These are phyloP conservation scores for Morus bassanus DNA, from an alignment of 2,797 vertebrate genomes.

Conservation along the genomic window DNA sequence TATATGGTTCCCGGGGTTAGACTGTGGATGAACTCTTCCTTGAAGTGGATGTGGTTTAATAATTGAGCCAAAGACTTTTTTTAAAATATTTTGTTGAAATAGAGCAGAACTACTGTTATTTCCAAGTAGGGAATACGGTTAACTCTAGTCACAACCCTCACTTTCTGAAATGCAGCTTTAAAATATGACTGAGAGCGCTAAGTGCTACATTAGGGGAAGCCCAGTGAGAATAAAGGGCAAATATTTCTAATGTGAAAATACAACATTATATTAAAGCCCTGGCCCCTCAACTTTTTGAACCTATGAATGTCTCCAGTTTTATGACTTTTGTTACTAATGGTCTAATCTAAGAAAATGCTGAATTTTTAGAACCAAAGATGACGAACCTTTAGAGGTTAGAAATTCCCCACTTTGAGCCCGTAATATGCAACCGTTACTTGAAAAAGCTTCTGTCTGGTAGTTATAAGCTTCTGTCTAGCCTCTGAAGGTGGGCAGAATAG, in stretches of 20 bases:
- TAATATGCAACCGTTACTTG: neutral
- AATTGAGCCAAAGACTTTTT: neutral
- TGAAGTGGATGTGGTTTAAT: neutral
- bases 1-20: neutral
- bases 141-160: neutral
- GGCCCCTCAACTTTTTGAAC: neutral
- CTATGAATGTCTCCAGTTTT: neutral
- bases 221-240: neutral
- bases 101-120: neutral
- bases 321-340: neutral
- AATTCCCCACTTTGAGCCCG: neutral
- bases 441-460: neutral
- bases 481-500: neutral
- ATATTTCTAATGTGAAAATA: neutral
- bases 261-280: neutral
- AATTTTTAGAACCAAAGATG: neutral
- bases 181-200: neutral
- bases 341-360: neutral
- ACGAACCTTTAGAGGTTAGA: neutral
- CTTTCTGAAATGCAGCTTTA: neutral
- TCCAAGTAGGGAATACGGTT: neutral
- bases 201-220: neutral
- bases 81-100: neutral
- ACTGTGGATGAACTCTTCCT: neutral
- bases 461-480: neutral